Conservation (phyloP, 2,797 vertebrate species). For the Tokudaia muenninki region DNA sequence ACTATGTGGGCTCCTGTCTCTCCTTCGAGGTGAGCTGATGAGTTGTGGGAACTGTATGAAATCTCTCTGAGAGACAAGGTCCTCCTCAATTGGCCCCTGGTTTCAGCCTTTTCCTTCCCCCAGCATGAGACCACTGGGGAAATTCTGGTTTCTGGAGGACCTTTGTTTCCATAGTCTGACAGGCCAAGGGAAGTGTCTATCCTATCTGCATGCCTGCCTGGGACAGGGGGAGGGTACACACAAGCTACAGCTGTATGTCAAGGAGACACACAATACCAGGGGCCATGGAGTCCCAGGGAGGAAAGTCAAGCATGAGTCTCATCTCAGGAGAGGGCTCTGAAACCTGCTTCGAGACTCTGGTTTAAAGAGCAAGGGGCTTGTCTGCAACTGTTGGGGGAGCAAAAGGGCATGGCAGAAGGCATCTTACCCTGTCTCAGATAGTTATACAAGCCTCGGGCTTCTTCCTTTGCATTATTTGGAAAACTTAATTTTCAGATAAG, state of each 20-base stretch:
- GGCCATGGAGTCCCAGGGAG: neutral
- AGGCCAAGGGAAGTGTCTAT: neutral
- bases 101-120: neutral
- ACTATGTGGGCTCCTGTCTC: neutral
- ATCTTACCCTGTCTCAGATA: neutral
- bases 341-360: neutral
- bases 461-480: neutral
- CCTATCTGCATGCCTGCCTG: neutral
- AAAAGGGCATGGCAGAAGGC: neutral
- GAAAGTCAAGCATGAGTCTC: neutral
- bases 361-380: neutral
- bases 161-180: neutral
- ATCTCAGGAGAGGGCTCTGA: neutral
- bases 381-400: no score
- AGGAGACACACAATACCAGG: fast-evolving
- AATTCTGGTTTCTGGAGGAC: neutral
- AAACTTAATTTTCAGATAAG: slow-evolving; percentile 45
- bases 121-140: neutral
- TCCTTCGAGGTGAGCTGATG: neutral
- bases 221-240: neutral
- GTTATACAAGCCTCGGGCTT: fast-evolving
- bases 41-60: neutral
- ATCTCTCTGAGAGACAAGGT: neutral
- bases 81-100: neutral
- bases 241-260: fast-evolving